Evolutionary conservation across 1,140 invertebrate genomes (phyloP), one percentile per base, ranked within the genome.

Genomic region (Coptotermes formosanus): DNA sequence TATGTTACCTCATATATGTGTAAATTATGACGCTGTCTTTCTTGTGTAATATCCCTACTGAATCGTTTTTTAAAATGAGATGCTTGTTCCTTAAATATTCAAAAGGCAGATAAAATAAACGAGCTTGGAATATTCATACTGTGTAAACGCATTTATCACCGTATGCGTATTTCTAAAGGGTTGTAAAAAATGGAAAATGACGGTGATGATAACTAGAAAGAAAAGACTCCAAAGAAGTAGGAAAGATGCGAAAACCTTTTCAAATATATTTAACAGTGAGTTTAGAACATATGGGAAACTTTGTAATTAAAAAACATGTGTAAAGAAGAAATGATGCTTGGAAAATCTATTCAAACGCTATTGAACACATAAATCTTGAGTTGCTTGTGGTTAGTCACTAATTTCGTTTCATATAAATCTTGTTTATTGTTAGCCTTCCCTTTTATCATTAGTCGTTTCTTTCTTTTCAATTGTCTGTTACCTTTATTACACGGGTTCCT

Each of bases 381-480:
- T 55, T 55, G 52, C 52, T 75, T n/a, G 64, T 30, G 64, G 52
- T 55, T 21, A 55, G 6, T 21, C 52, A 55, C 64, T 75, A 25
- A 75, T 75, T 14, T 75, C 19, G n/a, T 75, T 75, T 75, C 25
- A 30, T 75, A 75, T 75, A 75, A 75, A 75, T 75, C 64, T 75
- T 75, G 64, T 75, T 75, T 75, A 75, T 30, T 30, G 64, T 55
- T 55, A 55, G 52, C 7, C 19, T 55, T 38, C 38, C 52, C 19
- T 55, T 55, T 55, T 55, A 55, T 55, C 52, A 55, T 55, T 21
- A 1, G 19, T 55, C 52, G 1, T 55, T 55, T 55, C 25, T 75
- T 75, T 75, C n/a, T 30, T 75, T 75, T 30, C 25, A 75, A 2
- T 75, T 75, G 64, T 75, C 64, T 11, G 64, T 75, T 75, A 75